Percentiles rank a stretch among this genome's conserved stretches.
Conservation (phyloP, 2,113 vertebrate genomes). For the Tilapia sparmanii region DNA sequence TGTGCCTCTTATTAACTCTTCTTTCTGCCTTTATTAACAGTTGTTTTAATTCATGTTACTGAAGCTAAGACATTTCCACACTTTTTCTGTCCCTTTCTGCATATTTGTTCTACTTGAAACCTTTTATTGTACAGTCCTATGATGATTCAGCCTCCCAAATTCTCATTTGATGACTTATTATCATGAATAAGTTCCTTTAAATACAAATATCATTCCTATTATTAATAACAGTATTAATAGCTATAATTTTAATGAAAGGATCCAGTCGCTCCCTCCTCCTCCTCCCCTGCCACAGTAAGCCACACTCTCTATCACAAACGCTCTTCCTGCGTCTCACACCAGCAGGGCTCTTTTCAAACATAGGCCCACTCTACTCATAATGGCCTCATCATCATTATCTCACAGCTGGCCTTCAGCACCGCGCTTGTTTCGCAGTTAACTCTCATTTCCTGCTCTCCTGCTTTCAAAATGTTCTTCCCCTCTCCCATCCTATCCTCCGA, state of each 20-base stretch:
- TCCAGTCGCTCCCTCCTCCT: neutral
- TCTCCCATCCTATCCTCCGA: neutral
- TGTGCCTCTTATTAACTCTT: neutral
- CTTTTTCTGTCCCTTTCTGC: neutral
- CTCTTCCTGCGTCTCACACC: neutral
- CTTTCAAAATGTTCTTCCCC: neutral
- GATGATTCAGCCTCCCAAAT: neutral
- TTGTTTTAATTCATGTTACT: neutral
- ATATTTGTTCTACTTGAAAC: neutral
- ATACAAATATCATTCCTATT: neutral
- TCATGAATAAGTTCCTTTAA: neutral
- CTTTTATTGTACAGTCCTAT: neutral
- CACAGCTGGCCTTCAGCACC: constrained; percentile 25
- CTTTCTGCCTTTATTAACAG: neutral
- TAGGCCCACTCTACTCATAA: constrained; percentile 14
- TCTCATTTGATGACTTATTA: neutral
- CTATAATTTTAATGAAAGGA: neutral
- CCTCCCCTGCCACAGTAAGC: neutral
- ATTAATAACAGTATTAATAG: neutral
- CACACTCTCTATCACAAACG: neutral
- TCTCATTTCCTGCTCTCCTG: constrained; percentile 21
- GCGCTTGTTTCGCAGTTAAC: neutral
- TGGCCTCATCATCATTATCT: constrained; percentile 30
- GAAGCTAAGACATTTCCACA: neutral
- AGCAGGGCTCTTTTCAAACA: constrained; percentile 6